Evolutionary conservation across 2,113 vertebrate genomes (phyloP).

Genomic region (Erythrocercus mccallii): DNA sequence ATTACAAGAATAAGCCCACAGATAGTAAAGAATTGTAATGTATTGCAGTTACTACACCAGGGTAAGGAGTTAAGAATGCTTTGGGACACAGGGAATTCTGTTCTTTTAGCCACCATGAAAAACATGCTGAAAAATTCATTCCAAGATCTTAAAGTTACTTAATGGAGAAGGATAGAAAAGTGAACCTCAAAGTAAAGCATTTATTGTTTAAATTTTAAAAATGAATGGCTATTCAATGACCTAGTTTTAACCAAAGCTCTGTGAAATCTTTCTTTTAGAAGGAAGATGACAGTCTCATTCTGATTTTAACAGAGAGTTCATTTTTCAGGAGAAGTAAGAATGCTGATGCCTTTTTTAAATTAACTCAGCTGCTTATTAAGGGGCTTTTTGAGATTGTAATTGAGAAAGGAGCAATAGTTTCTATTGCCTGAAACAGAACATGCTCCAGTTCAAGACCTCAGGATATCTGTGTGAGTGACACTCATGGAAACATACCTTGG

Average conservation of each 20-base stretch:
- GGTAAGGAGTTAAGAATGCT: not conserved
- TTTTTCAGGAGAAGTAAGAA: not conserved
- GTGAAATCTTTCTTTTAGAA: not conserved
- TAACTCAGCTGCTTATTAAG: not conserved
- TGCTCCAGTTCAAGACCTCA: not conserved
- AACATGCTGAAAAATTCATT: not conserved
- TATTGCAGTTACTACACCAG: not conserved
- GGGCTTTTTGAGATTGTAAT: not conserved
- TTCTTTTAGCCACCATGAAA: not conserved
- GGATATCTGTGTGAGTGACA: not conserved
- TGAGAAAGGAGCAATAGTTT: not conserved
- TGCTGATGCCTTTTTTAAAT: not conserved
- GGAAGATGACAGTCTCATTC: not conserved
- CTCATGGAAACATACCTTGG: not conserved
- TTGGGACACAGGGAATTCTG: not conserved
- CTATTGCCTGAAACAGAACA: not conserved
- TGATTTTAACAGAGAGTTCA: not conserved
- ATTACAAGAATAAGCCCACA: not conserved
- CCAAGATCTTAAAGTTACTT: not conserved
- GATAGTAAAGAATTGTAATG: not conserved
- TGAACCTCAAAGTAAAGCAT: not conserved
- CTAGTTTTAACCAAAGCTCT: not conserved
- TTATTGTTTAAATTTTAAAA: not conserved
- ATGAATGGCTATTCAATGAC: not conserved
- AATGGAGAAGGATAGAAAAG: not conserved